A percentile compares a stretch with the other conserved stretches of the same genome.
phyloP scores from a whole-genome alignment of 2,888 invertebrate genomes.

The Elysia crispata region DNA sequence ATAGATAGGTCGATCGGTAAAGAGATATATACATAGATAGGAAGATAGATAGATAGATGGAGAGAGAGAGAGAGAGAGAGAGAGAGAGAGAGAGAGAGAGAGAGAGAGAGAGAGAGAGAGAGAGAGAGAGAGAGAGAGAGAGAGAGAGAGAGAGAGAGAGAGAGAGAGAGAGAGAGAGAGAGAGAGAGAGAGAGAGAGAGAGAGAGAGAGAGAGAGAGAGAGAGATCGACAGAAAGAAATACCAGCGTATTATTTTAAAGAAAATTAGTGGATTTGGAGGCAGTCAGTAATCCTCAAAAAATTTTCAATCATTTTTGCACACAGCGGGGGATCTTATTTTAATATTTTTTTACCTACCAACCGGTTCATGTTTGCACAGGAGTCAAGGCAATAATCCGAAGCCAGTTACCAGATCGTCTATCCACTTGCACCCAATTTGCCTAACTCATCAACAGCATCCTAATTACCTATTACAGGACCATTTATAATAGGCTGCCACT shows the following conservation, averaged over 20 bases:
- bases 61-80: slow-evolving; percentile 11
- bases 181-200: not conserved
- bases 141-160: slow-evolving; percentile 7
- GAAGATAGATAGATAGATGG: slow-evolving; percentile 11
- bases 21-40: slow-evolving; percentile 23
- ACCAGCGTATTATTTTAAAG: too few species aligned
- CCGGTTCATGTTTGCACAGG: slow-evolving; percentile 70
- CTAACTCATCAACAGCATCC: too few species aligned
- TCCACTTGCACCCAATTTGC: too few species aligned
- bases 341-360: slow-evolving; percentile 62
- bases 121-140: not conserved
- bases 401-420: too few species aligned
- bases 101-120: slow-evolving; percentile 22
- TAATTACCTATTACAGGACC: too few species aligned
- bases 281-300: not conserved
- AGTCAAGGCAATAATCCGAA: slow-evolving; percentile 43
- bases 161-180: not conserved
- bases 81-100: slow-evolving; percentile 28
- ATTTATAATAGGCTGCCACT: too few species aligned
- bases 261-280: too few species aligned
- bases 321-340: not conserved
- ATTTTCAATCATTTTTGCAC: not conserved
- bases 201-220: not conserved
- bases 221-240: not conserved
- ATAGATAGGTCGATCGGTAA: slow-evolving; percentile 15